Base-by-base conservation (phyloP, 64 coral and sea anemone species). In the Porites lutea region DNA sequence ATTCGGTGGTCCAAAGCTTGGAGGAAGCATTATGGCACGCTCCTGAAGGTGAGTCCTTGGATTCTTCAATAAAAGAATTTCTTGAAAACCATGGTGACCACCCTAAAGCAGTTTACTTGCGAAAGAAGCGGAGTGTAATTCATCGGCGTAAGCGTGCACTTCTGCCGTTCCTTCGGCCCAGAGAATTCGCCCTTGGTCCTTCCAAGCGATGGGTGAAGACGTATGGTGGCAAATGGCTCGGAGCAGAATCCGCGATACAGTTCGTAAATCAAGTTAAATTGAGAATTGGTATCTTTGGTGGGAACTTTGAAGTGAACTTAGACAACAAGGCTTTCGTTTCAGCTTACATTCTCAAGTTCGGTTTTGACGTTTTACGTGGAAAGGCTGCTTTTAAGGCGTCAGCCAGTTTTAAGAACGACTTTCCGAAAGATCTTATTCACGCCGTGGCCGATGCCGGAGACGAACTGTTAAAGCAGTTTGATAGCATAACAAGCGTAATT, bases 331-430 rank as follows among this genome's bases (percentile, higher is more conserved):
- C 94, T n/a, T 19, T 74, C 13, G 72, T 98, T 70, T 66, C 82
- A 27, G 94, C 88, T 79, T 82, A 96, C 21, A 86, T 98, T 74
- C 58, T 98, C 18, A 93, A 85, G 63, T 93, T 91, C 76, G 21
- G 69, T 13, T 98, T 96, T 88, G 83, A 98, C 21, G 77, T 98
- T 8, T 76, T 95, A 14, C 90, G 88, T 2, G 97, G 97, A 16
- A 98, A 98, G 86, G 96, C 96, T 8, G 96, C 96, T 18, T 98
- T 98, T 57, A 98, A 92, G 75, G 93, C 89, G 19, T 87, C 96
- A 1, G 96, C 92, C 13, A 94, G 96, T 65, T 98, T 95, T 51
- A 98, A 98, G 72, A 98, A 98, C 49, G 96, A 98, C 74, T 95
- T 98, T 48, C 96, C 96, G 13, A 98, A 98, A 65, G 96, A 98